Evolutionary conservation across 2,888 invertebrate genomes (phyloP), one percentile per base, ranked within the genome.

Genomic region (Philopedon plagiatum): DNA sequence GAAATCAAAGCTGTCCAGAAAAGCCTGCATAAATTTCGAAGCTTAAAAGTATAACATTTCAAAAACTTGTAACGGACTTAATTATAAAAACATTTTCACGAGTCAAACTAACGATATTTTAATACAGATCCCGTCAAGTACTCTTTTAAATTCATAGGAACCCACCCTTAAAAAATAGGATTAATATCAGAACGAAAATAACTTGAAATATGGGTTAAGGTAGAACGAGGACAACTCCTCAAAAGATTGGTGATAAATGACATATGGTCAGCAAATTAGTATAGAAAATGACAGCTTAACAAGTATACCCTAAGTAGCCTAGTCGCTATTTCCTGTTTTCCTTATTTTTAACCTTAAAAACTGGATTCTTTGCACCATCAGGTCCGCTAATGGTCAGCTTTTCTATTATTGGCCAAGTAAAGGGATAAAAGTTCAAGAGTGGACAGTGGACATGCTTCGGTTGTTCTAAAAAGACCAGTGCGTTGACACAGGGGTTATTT

Each of bases 401-500:
- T 39, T 34, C 64, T 26, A 39, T 49, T 64, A 64, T 26, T 54
- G 51, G 54, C 39, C 32, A 54, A 54, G 15, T 39, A 34, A 29
- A 34, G 34, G 66, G 58, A 66, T 18, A 32, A 66, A 58, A 66
- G 66, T 66, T 67, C 58, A 46, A 58, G 37, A 67, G 66, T 67
- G 58, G 57, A 26, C 58, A 63, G 13, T 51, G 23, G 34, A 49
- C 44, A 67, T 60, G 46, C 46, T 13, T 51, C 51, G 51, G 51
- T 51, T 26, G 29, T 29, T 51, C 51, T 57, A 44, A 66, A 66
- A 58, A 49, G 32, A 58, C 58, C 8, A 44, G 9, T 13, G 15
- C 19, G 58, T 58, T 60, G 66, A 67, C 65, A 58, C 15, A n/a
- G 37, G 60, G 66, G 58, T 67, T 34, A 67, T 67, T 67, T 67